Base-by-base conservation (phyloP, 2,888 invertebrate species). In the Thyatira batis region DNA sequence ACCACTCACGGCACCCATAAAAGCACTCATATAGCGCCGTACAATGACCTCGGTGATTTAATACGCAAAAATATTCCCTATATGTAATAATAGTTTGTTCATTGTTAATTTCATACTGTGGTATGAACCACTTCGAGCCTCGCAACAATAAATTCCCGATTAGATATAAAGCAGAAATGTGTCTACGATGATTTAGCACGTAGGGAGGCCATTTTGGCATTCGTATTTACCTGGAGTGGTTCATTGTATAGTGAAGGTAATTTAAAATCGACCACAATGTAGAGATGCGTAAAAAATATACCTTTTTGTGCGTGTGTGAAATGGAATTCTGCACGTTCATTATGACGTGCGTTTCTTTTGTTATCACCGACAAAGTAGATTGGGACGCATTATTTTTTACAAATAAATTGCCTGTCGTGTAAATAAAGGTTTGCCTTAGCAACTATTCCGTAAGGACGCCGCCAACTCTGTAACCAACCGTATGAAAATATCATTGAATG, bases 71-170 rank as follows among this genome's bases (percentile, higher is more conserved):
- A 79, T 80, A 82, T 82, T 39, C 73, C 84, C 72, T 69, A 80
- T 81, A 76, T 70, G 78, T 85, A 84, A 87, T 86, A 88, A 88
- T 86, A 89, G 72, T 84, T 84, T 83, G 86, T 80, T 75, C 83
- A 86, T 89, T 89, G 89, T 91, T 87, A 89, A 87, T 87, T 87
- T 77, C 71, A n/a, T n/a, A n/a, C n/a, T n/a, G n/a, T n/a, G n/a
- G n/a, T n/a, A n/a, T n/a, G n/a, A 82, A 90, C 80, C 73, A 85
- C 79, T 72, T 67, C 72, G 63, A 78, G 90, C 91, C 92, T 85
- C 69, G 69, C 72, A 79, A 85, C 80, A 86, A 91, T 92, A 92
- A 91, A 91, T 92, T 88, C 83, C 66, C 88, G 89, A 92, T 91
- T 92, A 89, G 88, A 80, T 84, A 78, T 84, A 85, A 87, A 82